A percentile compares a stretch with the other conserved stretches of the same genome.
These are phyloP conservation scores for Saimiri boliviensis DNA, from an alignment of 2,113 vertebrate genomes.

Conservation along the genomic window DNA sequence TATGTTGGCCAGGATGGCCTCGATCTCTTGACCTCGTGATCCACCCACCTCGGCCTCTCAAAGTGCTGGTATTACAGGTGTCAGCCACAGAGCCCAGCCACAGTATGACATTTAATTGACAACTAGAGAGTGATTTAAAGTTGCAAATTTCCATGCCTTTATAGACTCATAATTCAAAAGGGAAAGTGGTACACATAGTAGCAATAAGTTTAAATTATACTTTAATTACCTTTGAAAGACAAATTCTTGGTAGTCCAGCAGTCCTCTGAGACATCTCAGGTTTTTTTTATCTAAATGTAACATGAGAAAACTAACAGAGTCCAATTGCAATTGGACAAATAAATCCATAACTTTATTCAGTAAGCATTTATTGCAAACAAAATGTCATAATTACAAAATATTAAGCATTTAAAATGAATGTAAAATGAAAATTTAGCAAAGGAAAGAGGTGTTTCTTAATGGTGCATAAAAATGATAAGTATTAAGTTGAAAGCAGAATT, in stretches of 20 bases:
- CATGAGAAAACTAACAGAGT: background rate
- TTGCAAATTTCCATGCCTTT: conserved; percentile 8
- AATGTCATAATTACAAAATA: background rate
- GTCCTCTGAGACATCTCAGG: background rate
- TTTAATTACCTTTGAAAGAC: background rate
- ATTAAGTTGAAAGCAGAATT: background rate
- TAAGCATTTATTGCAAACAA: background rate
- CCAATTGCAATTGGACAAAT: background rate
- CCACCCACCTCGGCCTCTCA: too few species aligned
- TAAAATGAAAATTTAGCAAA: background rate
- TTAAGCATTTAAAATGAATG: background rate
- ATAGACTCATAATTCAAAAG: background rate
- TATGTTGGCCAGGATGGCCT: too few species aligned
- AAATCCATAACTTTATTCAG: background rate
- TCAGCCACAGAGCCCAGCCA: too few species aligned
- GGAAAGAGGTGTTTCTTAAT: background rate
- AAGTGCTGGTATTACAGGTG: too few species aligned
- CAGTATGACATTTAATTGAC: background rate
- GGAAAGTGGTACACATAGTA: background rate
- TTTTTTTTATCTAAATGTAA: background rate
- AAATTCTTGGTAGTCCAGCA: background rate
- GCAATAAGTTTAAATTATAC: conserved; percentile 14
- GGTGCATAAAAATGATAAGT: background rate
- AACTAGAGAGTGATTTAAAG: background rate
- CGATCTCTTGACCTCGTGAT: too few species aligned